Base-by-base conservation (phyloP, 2,888 invertebrate genomes). In the Sinotaia quadrata region DNA sequence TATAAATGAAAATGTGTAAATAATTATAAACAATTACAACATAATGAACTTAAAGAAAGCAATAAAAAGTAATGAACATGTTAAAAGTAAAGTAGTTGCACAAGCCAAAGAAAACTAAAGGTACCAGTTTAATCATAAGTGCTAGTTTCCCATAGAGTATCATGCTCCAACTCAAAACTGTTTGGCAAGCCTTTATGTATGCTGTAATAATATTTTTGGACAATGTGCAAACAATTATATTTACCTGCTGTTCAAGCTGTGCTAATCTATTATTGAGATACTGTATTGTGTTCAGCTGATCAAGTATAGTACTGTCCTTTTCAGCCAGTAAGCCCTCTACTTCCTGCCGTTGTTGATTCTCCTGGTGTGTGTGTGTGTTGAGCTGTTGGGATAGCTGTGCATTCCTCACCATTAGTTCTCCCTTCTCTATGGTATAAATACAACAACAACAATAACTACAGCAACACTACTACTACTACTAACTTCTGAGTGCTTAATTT, bases 351-450 rank as follows among this genome's bases (percentile, higher is more conserved):
- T 56, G 33, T 18, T 73, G 65, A 1, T 34, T 56, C 47, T 56
- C 34, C 36, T 41, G 59, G 82, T 95, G 91, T 8, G 93, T 92
- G 89, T 94, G 93, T 78, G 95, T 70, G 59, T 82, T 79, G n/a
- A 84, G 33, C 68, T 86, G 80, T 67, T 86, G 85, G 2, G 82
- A 85, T 21, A 87, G 75, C 69, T 85, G 84, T 8, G 87, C 87
- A 77, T 87, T 88, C 2, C 85, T 72, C 37, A 87, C 62, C 77
- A 87, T 75, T 51, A 87, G 68, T 44, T 80, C 80, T 71, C 84
- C 86, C 60, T 83, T 83, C 49, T 86, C 86, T 85, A 75, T 10
- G 75, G 60, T 60, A n/a, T n/a, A n/a, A n/a, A n/a, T n/a, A n/a
- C n/a, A n/a, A 51, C 60, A 36, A 63, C 1, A 51, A 18, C 2